These are phyloP conservation scores for Thera britannica DNA, from an alignment of 2,888 invertebrate species.

Conservation along the genomic window DNA sequence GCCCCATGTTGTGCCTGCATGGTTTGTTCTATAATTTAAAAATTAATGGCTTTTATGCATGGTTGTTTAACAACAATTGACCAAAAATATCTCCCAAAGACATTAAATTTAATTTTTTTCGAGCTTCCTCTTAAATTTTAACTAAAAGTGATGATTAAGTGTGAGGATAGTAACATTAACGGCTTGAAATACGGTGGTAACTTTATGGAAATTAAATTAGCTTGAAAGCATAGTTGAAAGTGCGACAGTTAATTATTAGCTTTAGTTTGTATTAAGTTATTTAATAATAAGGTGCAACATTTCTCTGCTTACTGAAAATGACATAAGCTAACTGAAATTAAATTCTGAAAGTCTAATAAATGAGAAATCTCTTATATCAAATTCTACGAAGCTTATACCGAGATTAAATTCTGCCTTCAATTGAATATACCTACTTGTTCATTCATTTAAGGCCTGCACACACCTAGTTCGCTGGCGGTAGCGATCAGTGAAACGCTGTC, in stretches of 20 bases:
- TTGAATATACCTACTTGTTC: background rate
- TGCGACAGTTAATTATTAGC: conserved; percentile 5
- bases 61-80: too few relatives aligned
- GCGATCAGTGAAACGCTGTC: too few relatives aligned
- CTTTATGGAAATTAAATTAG: conserved; percentile 26
- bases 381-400: background rate
- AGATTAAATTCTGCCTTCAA: background rate
- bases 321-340: background rate
- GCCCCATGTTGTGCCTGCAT: too few relatives aligned
- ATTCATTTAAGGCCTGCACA: background rate
- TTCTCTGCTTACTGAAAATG: background rate
- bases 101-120: too few relatives aligned
- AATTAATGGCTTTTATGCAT: too few relatives aligned
- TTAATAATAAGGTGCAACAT: background rate
- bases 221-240: conserved; percentile 16
- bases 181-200: conserved; percentile 1
- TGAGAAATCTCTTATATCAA: background rate
- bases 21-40: too few relatives aligned
- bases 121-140: too few relatives aligned
- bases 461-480: too few relatives aligned
- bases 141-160: too few relatives aligned
- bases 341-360: background rate
- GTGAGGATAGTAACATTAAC: background rate
- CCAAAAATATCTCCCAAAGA: too few relatives aligned
- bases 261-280: conserved; percentile 2